Conservation (phyloP, 2,797 vertebrate genomes). For the Sardinella longiceps region DNA sequence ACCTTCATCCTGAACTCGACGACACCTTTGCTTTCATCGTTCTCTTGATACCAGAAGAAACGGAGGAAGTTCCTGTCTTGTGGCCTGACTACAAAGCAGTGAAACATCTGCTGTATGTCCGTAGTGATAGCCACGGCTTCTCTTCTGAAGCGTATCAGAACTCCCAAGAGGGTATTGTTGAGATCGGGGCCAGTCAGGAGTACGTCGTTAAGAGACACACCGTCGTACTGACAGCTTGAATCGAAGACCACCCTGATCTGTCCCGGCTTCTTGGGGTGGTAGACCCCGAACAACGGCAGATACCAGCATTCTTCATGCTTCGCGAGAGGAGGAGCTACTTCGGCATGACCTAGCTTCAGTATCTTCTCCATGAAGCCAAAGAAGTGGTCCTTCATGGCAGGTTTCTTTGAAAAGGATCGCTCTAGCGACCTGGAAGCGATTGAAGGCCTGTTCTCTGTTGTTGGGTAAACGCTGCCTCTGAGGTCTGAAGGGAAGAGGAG, state of each 20-base stretch:
- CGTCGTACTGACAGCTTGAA: background rate
- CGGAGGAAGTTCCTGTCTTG: constrained; percentile 14
- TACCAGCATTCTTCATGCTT: background rate
- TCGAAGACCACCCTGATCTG: constrained; percentile 20
- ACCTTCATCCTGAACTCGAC: background rate
- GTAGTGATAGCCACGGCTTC: background rate
- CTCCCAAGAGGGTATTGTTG: constrained; percentile 11
- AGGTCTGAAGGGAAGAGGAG: constrained; percentile 13
- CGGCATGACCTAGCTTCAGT: background rate
- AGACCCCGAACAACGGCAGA: background rate
- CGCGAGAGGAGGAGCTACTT: background rate
- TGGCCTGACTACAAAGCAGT: constrained; percentile 1
- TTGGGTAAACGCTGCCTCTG: constrained; percentile 18
- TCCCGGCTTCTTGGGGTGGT: constrained; percentile 11
- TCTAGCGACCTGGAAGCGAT: background rate
- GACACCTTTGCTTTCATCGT: background rate
- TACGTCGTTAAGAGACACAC: constrained; percentile 2
- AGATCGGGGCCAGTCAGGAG: constrained; percentile 19
- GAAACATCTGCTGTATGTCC: constrained; percentile 28
- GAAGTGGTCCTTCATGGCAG: constrained; percentile 11
- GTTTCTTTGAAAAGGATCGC: background rate
- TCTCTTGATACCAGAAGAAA: constrained; percentile 23
- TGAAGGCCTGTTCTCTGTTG: background rate
- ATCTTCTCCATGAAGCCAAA: constrained; percentile 7
- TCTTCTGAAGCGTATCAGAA: background rate